Evolutionary conservation across 2,797 vertebrate species (phyloP).

Genomic region (Remorina albescens): DNA sequence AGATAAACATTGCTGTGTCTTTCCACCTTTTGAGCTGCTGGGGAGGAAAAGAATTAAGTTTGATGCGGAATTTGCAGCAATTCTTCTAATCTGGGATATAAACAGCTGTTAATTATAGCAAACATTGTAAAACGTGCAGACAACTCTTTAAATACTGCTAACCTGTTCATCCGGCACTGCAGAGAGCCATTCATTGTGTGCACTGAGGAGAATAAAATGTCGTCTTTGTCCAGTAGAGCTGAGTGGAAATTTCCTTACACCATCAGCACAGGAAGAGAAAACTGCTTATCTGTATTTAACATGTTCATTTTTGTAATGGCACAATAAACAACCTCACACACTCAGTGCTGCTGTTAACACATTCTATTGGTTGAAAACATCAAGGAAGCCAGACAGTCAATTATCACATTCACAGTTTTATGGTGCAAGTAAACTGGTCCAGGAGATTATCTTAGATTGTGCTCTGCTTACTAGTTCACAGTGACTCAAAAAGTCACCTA

Average conservation of each 20-base stretch:
- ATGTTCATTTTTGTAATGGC: slow-evolving; percentile 5
- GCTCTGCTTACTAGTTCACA: slow-evolving; percentile 27
- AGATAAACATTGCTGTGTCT: no score
- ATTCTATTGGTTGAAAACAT: slow-evolving; percentile 46
- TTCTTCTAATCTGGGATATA: background rate
- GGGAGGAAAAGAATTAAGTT: no score
- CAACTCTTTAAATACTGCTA: background rate
- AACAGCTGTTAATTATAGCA: background rate
- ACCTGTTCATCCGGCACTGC: background rate
- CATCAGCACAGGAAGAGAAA: background rate
- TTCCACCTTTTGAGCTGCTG: no score
- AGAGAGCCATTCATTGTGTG: background rate
- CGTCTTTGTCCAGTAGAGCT: background rate
- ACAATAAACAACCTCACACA: slow-evolving; percentile 5
- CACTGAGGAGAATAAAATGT: background rate
- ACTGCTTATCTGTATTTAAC: background rate
- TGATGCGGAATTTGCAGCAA: no score
- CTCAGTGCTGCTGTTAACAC: slow-evolving; percentile 13
- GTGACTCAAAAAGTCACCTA: slow-evolving; percentile 25
- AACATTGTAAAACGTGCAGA: background rate
- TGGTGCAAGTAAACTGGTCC: slow-evolving; percentile 31
- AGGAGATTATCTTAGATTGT: slow-evolving; percentile 20
- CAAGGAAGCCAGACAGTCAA: slow-evolving; percentile 34
- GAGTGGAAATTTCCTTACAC: background rate
- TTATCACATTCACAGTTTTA: slow-evolving; percentile 69